phyloP scores from a whole-genome alignment of 2,113 vertebrate species.

The Neolamprologus toae region DNA sequence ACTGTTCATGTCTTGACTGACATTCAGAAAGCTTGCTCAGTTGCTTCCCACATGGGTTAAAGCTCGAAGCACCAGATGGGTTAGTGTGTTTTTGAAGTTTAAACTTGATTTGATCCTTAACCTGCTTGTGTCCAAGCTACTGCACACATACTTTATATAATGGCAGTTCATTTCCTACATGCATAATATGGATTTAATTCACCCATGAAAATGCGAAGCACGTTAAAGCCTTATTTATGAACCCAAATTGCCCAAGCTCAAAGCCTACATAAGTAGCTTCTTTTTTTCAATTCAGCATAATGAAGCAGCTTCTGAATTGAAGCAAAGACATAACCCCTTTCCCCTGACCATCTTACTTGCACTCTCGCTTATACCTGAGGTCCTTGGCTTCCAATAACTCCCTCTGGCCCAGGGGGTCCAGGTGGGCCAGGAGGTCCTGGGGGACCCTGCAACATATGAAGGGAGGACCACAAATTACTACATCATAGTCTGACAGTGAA shows the following conservation, averaged over 20 bases:
- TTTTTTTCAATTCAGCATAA: conserved; percentile 31
- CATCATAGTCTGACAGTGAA: neutral
- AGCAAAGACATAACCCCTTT: neutral
- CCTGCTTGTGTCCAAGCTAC: neutral
- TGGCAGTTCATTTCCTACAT: conserved; percentile 28
- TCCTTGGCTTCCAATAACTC: conserved; percentile 77
- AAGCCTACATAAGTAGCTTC: conserved; percentile 13
- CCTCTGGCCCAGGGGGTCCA: conserved; percentile 82
- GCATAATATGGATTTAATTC: conserved; percentile 16
- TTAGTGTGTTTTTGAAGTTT: conserved; percentile 26
- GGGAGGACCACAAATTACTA: neutral
- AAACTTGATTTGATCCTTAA: neutral
- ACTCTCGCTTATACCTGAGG: conserved; percentile 74
- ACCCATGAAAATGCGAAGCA: conserved; percentile 38
- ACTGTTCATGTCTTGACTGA: conserved; percentile 49
- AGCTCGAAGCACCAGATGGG: conserved; percentile 26
- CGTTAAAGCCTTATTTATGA: conserved; percentile 16
- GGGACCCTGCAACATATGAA: conserved; percentile 76
- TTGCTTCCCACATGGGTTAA: conserved; percentile 22
- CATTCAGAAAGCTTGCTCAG: conserved; percentile 42
- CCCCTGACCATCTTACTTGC: neutral
- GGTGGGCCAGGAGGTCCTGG: conserved; percentile 79
- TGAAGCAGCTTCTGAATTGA: conserved; percentile 23
- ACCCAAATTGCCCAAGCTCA: conserved; percentile 40
- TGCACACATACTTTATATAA: neutral